Percentiles rank a stretch among this genome's conserved stretches.
These are phyloP conservation scores for Volucella bombylans DNA, from an alignment of 2,888 invertebrate genomes.

Conservation along the genomic window DNA sequence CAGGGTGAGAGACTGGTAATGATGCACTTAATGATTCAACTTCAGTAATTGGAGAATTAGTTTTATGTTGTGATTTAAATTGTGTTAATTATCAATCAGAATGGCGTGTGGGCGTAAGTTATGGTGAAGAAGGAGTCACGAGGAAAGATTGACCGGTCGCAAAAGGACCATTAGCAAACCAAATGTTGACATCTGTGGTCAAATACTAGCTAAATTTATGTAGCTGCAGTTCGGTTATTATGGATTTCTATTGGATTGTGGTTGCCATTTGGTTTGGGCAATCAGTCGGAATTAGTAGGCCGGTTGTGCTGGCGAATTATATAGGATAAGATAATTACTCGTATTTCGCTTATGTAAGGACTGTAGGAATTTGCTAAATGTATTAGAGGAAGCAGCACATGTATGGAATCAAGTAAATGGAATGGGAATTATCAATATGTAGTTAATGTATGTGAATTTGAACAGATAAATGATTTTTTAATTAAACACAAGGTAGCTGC, in stretches of 20 bases:
- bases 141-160: not conserved
- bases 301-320: slow-evolving; percentile 33
- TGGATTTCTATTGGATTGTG: slow-evolving; percentile 44
- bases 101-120: not conserved
- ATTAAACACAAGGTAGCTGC: too few species aligned
- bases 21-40: slow-evolving; percentile 43
- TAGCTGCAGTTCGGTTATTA: slow-evolving; percentile 59
- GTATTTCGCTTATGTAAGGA: not conserved
- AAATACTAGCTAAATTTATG: slow-evolving; percentile 57
- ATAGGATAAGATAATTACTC: slow-evolving; percentile 38
- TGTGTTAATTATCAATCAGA: slow-evolving; percentile 68
- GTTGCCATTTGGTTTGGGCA: slow-evolving; percentile 45
- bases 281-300: slow-evolving; percentile 52
- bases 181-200: slow-evolving; percentile 71
- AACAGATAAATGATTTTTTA: too few species aligned
- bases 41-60: slow-evolving; percentile 52
- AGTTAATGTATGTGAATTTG: slow-evolving; percentile 1
- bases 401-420: slow-evolving; percentile 8
- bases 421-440: slow-evolving; percentile 45
- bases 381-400: slow-evolving; percentile 21
- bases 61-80: slow-evolving; percentile 59
- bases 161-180: slow-evolving; percentile 66
- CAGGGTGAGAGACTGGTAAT: not conserved
- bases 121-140: not conserved
- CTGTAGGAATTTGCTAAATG: not conserved